Percentiles rank a stretch among this genome's conserved stretches.
Evolutionary conservation across 2,888 invertebrate genomes (phyloP).

Genomic region (Parthenolecanium corni): DNA sequence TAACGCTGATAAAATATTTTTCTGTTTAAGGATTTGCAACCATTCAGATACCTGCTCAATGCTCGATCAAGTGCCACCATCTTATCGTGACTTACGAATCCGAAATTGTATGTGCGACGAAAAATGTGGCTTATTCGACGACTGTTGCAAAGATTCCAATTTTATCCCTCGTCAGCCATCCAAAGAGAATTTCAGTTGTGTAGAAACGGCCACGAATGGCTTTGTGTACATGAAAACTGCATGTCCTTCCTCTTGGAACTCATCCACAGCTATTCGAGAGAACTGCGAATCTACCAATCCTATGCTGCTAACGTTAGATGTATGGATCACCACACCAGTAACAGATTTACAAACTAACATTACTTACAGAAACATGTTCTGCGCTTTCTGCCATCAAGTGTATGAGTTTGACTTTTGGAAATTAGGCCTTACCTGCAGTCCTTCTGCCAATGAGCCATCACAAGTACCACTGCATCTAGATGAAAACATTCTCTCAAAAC

Average conservation of each 20-base stretch:
- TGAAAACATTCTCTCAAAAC: background rate
- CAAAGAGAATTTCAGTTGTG: background rate
- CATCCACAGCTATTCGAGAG: background rate
- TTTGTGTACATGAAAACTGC: background rate
- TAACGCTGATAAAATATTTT: no score
- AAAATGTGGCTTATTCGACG: background rate
- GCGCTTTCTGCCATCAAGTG: slow-evolving; percentile 41
- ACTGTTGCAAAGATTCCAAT: slow-evolving; percentile 15
- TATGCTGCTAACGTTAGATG: slow-evolving; percentile 33
- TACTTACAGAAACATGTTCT: slow-evolving; percentile 39
- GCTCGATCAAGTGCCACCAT: background rate
- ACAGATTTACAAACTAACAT: slow-evolving; percentile 34
- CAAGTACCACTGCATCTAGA: background rate
- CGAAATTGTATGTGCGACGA: slow-evolving; percentile 12
- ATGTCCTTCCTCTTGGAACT: background rate
- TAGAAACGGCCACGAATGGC: background rate
- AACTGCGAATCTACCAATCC: slow-evolving; percentile 30
- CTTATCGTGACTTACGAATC: background rate
- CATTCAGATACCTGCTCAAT: background rate
- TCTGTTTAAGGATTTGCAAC: background rate
- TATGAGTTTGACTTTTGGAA: slow-evolving; percentile 38
- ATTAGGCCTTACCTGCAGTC: background rate
- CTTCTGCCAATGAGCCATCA: background rate
- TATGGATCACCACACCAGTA: slow-evolving; percentile 32
- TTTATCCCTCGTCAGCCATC: background rate